Evolutionary conservation across 2,797 vertebrate species (phyloP).

Genomic region (Neopelma chrysocephalum): DNA sequence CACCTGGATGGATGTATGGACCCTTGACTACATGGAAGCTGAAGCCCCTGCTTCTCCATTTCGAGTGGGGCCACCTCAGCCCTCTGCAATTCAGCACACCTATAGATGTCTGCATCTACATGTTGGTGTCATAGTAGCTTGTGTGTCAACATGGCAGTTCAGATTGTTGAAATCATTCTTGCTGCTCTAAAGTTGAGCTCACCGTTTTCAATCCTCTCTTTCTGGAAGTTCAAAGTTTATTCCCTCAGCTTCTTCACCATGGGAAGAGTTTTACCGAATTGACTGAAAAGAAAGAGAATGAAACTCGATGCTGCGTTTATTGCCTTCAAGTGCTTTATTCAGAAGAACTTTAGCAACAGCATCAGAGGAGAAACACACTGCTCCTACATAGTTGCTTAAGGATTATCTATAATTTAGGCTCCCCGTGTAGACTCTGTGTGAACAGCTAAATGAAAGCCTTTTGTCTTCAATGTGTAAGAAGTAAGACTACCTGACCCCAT

Average conservation of each 20-base stretch:
- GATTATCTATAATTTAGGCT: neutral
- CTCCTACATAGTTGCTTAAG: neutral
- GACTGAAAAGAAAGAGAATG: neutral
- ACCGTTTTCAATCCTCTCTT: neutral
- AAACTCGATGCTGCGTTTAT: neutral
- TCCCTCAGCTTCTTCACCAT: neutral
- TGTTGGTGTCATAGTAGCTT: neutral
- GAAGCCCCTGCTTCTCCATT: neutral
- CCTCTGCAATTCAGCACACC: neutral
- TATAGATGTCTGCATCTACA: fast-evolving
- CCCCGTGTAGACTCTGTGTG: neutral
- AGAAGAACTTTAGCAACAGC: neutral
- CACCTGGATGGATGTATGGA: neutral
- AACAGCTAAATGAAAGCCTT: neutral
- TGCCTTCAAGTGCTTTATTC: neutral
- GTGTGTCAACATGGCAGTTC: neutral
- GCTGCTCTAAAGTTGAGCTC: neutral
- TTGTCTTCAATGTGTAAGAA: neutral
- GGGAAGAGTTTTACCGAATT: neutral
- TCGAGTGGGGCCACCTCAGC: neutral
- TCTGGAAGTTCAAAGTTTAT: neutral
- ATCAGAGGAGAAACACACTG: neutral
- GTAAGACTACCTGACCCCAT: neutral
- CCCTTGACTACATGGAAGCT: neutral
- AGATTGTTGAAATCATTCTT: neutral